These are phyloP conservation scores for Drosophila paranaensis DNA, from an alignment of 2,888 invertebrate genomes.

Conservation along the genomic window DNA sequence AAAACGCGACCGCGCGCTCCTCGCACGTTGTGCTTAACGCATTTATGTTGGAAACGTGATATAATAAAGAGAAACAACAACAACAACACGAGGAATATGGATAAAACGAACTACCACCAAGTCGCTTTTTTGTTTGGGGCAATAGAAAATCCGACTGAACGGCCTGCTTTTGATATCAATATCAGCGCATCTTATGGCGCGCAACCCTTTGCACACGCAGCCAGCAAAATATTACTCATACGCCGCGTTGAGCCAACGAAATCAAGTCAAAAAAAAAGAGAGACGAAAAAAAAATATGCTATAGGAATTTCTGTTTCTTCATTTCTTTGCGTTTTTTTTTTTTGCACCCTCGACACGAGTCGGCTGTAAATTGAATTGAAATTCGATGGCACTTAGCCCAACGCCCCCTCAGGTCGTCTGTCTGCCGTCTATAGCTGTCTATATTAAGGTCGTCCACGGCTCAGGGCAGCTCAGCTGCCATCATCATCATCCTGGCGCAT, in stretches of 20 bases:
- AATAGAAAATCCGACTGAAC: constrained; percentile 56
- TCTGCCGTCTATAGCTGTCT: constrained; percentile 57
- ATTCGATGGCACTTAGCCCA: constrained; percentile 78
- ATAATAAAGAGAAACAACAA: constrained; percentile 72
- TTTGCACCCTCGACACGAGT: constrained; percentile 67
- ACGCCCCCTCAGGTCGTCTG: constrained; percentile 24
- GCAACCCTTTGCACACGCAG: constrained; percentile 59
- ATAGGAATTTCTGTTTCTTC: constrained; percentile 45
- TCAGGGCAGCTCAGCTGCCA: constrained; percentile 43
- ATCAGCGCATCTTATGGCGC: constrained; percentile 54
- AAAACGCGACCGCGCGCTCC: constrained; percentile 55
- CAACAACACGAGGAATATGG: not conserved
- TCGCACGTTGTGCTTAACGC: constrained; percentile 71
- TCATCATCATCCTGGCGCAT: constrained; percentile 63
- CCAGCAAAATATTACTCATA: constrained; percentile 70
- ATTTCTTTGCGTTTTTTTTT: constrained; percentile 26
- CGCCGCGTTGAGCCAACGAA: constrained; percentile 52
- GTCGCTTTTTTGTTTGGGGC: constrained; percentile 19
- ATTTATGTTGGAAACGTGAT: constrained; percentile 80
- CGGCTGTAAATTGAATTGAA: constrained; percentile 76
- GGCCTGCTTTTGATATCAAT: constrained; percentile 67
- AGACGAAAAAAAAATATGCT: constrained; percentile 51
- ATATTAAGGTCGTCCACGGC: constrained; percentile 66
- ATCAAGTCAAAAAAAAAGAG: constrained; percentile 57
- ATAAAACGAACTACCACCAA: constrained; percentile 31